Percentiles rank a stretch among this genome's conserved stretches.
Evolutionary conservation across 2,888 invertebrate species (phyloP).

Genomic region (Temnothorax ravouxi): DNA sequence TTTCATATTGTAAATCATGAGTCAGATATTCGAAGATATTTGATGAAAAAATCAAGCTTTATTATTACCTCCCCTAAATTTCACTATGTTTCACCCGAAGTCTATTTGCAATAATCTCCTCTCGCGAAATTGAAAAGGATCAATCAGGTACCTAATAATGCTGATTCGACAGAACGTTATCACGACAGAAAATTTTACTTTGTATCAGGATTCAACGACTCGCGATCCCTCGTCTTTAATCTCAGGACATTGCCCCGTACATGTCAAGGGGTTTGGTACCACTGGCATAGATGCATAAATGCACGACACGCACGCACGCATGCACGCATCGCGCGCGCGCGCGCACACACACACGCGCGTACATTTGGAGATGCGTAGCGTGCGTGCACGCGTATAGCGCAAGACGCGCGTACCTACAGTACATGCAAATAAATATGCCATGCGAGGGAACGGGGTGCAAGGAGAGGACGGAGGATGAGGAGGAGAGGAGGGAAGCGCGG

Average conservation of each 20-base stretch:
- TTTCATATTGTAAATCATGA: not conserved
- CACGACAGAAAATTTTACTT: not conserved
- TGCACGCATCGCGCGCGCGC: slow-evolving; percentile 47
- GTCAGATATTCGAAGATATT: not conserved
- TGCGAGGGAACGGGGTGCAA: slow-evolving; percentile 69
- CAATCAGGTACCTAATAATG: slow-evolving; percentile 3
- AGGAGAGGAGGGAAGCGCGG: slow-evolving; percentile 56
- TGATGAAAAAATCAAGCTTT: not conserved
- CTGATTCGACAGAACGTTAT: not conserved
- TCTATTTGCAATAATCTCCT: not conserved
- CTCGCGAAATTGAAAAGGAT: slow-evolving; percentile 3
- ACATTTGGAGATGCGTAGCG: slow-evolving; percentile 64
- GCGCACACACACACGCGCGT: slow-evolving; percentile 5
- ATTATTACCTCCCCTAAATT: not conserved
- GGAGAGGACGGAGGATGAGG: slow-evolving; percentile 3
- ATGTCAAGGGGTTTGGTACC: slow-evolving; percentile 84
- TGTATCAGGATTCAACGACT: slow-evolving; percentile 34
- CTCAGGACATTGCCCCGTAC: slow-evolving; percentile 84
- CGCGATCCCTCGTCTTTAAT: slow-evolving; percentile 83
- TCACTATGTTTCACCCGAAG: not conserved
- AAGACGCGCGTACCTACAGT: slow-evolving; percentile 78
- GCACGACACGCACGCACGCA: slow-evolving; percentile 65
- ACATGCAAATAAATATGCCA: slow-evolving; percentile 86
- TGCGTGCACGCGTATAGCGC: slow-evolving; percentile 72
- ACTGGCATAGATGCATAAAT: slow-evolving; percentile 86